Base-by-base conservation (phyloP, 2,797 vertebrate genomes). In the Artibeus jamaicensis region DNA sequence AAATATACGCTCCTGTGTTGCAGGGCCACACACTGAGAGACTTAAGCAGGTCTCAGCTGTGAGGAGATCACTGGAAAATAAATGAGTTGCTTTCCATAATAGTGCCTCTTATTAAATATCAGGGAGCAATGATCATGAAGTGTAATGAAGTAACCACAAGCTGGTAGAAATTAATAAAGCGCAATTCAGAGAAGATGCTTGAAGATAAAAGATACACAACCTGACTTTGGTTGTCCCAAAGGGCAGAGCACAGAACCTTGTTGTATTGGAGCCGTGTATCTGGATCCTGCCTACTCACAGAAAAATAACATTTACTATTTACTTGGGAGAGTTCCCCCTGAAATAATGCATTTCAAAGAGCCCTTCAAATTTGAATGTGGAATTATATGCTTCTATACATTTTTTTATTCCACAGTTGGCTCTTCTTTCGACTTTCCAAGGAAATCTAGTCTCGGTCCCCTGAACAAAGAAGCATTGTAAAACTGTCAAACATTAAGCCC, bases 311-410 rank as follows among this genome's bases (percentile, higher is more conserved):
- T 81, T 91, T 82, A 19, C 42, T 77, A 18, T 94, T 93, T 91
- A 78, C 88, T 93, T 91, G 44, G 32, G 26, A 93, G 68, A 42
- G 6, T 57, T 86, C 22, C 86, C 83, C 93, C n/a, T 67, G 82
- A 96, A 95, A 95, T 85, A 94, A 89, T 83, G 46, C 50, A 93
- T 95, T 93, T 95, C 57, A 79, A 85, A 90, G 68, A 68, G 6
- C 34, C 34, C 85, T 97, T 93, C 68, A 90, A 87, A 96, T 96
- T 78, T 95, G 74, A 95, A 96, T 91, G 86, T 89, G 32, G 97
- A 96, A 97, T 94, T 79, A 87, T 86, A 93, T 89, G 87, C 53
- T 34, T 85, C 94, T 86, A 68, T 86, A 74, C 71, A 68, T 94
- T 65, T 93, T 93, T 92, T 77, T 53, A 46, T 70, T 8, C 37